Conservation (phyloP, 2,113 vertebrate genomes). For the Ochotona curzoniae region DNA sequence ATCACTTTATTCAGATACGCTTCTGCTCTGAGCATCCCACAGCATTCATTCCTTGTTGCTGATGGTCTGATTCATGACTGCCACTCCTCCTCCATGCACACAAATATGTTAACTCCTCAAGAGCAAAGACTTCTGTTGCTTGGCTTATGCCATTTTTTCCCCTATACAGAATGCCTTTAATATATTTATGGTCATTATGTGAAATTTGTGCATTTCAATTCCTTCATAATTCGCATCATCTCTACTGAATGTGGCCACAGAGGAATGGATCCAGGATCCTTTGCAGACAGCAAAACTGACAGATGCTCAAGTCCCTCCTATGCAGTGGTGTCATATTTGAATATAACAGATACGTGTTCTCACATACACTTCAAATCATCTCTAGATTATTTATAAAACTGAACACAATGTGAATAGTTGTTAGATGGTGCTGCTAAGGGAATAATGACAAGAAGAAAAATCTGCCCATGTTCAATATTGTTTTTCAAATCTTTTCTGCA, state of each 20-base stretch:
- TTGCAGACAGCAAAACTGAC: background rate
- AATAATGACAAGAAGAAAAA: background rate
- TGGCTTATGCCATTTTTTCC: background rate
- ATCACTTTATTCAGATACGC: no score
- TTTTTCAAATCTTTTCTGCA: background rate
- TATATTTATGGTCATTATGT: constrained; percentile 6
- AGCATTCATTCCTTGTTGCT: background rate
- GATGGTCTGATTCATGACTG: background rate
- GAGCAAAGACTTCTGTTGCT: background rate
- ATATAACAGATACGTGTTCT: no score
- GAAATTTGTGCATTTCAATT: background rate
- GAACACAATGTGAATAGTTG: background rate
- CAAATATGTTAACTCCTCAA: background rate
- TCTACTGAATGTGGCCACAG: background rate
- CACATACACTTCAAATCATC: background rate
- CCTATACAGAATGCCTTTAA: background rate
- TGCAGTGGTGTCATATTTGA: background rate
- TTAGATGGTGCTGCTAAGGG: background rate
- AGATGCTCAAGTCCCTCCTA: background rate
- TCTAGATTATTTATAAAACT: background rate
- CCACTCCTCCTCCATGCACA: background rate
- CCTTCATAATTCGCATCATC: background rate
- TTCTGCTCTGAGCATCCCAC: background rate
- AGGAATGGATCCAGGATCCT: background rate
- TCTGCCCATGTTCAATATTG: no score